phyloP scores from a whole-genome alignment of 2,888 invertebrate genomes.

The Parasteatoda lunata region DNA sequence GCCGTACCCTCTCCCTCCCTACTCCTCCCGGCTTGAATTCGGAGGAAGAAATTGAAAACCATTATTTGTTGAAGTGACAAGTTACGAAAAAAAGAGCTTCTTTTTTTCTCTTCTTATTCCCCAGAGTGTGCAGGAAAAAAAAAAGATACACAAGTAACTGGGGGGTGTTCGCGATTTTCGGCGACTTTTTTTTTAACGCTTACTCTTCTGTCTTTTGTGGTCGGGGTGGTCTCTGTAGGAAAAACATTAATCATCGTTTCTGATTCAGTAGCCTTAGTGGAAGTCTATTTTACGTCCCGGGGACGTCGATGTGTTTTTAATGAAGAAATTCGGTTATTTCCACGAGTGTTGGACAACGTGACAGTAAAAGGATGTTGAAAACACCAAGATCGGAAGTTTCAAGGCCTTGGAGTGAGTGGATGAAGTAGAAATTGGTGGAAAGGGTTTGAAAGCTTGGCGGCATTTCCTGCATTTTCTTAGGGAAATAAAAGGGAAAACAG shows the following conservation, averaged over 20 bases:
- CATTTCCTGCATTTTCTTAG: neutral
- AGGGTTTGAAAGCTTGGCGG: neutral
- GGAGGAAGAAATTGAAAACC: conserved; percentile 31
- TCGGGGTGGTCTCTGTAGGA: conserved; percentile 6
- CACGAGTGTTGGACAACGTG: neutral
- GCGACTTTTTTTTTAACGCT: conserved; percentile 1
- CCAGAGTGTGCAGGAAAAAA: conserved; percentile 19
- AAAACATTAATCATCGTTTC: conserved; percentile 48
- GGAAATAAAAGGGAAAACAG: neutral
- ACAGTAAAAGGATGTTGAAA: neutral
- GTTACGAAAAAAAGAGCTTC: conserved; percentile 7
- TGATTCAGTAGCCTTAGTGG: conserved; percentile 2
- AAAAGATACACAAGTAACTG: neutral
- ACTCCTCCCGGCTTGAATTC: neutral
- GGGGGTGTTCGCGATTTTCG: conserved; percentile 3
- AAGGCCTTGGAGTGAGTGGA: neutral
- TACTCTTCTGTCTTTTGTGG: conserved; percentile 10
- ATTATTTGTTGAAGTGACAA: conserved; percentile 61
- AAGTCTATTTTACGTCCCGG: neutral
- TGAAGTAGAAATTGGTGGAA: neutral
- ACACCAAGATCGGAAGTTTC: neutral
- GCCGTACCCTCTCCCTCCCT: conserved; percentile 3
- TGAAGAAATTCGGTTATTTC: neutral
- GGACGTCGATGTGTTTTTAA: neutral
- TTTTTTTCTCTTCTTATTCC: conserved; percentile 17